Percentiles rank a stretch among this genome's conserved stretches.
phyloP scores from a whole-genome alignment of 1,140 invertebrate species.

The Pectinophora gossypiella region DNA sequence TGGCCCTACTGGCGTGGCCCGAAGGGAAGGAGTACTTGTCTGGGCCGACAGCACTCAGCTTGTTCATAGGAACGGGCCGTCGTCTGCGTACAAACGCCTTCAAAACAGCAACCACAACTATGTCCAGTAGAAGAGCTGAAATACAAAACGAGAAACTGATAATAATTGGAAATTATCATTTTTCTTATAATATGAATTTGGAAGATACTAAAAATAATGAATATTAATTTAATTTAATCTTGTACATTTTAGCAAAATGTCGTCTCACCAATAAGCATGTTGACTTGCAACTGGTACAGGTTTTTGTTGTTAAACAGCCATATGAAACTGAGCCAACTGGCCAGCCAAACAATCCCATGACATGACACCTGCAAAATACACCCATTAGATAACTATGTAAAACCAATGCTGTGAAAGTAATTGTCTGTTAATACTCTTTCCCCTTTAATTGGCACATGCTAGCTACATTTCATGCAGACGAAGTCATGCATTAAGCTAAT shows the following conservation, averaged over 20 bases:
- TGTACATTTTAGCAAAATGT: too few species aligned
- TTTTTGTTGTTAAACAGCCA: constrained; percentile 81
- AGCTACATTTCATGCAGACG: too few species aligned
- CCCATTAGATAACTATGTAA: too few species aligned
- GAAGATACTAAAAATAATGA: too few species aligned
- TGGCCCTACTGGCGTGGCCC: constrained; percentile 93
- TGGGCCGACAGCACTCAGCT: constrained; percentile 76
- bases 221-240: too few species aligned
- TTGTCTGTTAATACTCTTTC: too few species aligned
- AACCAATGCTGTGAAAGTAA: too few species aligned
- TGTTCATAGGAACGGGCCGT: constrained; percentile 85
- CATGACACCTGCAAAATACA: constrained; percentile 85
- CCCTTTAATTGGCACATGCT: too few species aligned
- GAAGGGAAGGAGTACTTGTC: constrained; percentile 98
- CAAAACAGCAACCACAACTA: constrained; percentile 86
- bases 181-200: too few species aligned
- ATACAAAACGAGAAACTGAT: too few species aligned
- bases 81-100: constrained; percentile 88
- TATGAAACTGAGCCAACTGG: constrained; percentile 82
- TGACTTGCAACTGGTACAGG: constrained; percentile 88
- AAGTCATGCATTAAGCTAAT: too few species aligned
- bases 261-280: constrained; percentile 87
- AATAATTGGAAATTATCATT: too few species aligned
- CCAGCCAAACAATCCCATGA: constrained; percentile 92
- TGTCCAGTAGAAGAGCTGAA: constrained; percentile 90